Base-by-base conservation (phyloP, 2,797 vertebrate species). In the Poeciliopsis turneri region DNA sequence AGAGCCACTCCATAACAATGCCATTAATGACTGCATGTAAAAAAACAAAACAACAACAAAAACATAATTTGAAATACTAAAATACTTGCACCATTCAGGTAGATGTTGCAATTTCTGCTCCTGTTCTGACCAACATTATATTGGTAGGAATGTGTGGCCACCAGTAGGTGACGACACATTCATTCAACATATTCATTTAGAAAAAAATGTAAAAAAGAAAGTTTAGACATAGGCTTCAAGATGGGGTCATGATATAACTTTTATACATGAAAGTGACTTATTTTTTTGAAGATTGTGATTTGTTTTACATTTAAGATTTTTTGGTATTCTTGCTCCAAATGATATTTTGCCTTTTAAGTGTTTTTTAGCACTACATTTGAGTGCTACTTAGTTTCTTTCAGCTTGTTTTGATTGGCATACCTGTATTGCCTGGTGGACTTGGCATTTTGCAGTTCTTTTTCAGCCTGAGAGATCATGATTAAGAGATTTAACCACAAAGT, bases 401-500 rank as follows among this genome's bases (percentile, higher is more conserved):
- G 82, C 89, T 81, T 88, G 84, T 89, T 85, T 82, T 77, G 88
- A 79, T 64, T 72, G 45, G 41, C 78, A 36, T 18, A 41, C 46
- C 70, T 81, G 84, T 78, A 82, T 79, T 80, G 78, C 77, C 80
- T 84, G 74, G 81, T 66, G 80, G 79, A 91, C 77, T 87, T 55
- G 79, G 74, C 30, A 39, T 81, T 89, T 80, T 81, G 72, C 72
- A 57, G 41, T 66, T 69, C 81, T 85, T 78, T 68, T 81, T 89
- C 68, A 87, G 78, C 49, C 86, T 85, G 75, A 3, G 6, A 88
- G 85, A 69, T 81, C 71, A 70, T 85, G 86, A 90, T 93, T 85
- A 92, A 86, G 88, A 92, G 78, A 89, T 78, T 81, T 86, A 92
- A 92, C 92, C 87, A 8, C 87, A 83, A 86, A 81, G 85, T 25